phyloP scores from a whole-genome alignment of 2,797 vertebrate genomes.

The Chromis chromis region DNA sequence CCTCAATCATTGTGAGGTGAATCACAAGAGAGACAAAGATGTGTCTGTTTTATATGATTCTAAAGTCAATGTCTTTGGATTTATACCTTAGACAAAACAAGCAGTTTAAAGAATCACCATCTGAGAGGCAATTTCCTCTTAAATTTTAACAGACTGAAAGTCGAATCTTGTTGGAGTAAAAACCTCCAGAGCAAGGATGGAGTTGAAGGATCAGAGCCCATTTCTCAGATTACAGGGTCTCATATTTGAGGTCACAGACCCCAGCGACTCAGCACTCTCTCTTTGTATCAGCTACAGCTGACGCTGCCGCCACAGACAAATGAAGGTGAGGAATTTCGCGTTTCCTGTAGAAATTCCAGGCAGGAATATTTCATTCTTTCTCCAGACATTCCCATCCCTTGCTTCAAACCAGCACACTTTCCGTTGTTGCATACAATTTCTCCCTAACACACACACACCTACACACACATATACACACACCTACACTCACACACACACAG shows the following conservation, averaged over 20 bases:
- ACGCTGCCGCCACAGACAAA: constrained; percentile 31
- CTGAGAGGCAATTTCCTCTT: too few species aligned
- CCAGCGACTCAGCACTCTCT: constrained; percentile 21
- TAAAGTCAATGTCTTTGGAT: background rate
- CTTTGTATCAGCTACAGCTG: constrained; percentile 45
- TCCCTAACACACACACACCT: constrained; percentile 4
- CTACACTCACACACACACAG: constrained; percentile 6
- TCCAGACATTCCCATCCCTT: constrained; percentile 24
- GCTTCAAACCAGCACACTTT: constrained; percentile 5
- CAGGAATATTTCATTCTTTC: constrained; percentile 50
- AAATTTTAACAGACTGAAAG: too few species aligned
- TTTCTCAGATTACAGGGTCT: constrained; percentile 12
- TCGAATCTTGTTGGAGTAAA: background rate
- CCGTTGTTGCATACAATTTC: background rate
- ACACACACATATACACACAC: constrained; percentile 25
- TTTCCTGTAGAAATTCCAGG: constrained; percentile 79
- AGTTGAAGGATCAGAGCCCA: background rate
- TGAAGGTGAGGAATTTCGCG: constrained; percentile 81
- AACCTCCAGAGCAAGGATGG: background rate
- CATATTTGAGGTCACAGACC: constrained; percentile 29
- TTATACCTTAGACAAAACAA: background rate
- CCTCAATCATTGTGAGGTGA: too few species aligned
- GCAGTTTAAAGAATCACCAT: too few species aligned
- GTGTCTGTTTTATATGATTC: too few species aligned
- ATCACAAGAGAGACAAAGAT: too few species aligned